Evolutionary conservation across 2,797 vertebrate species (phyloP), one percentile per base, ranked within the genome.

Genomic region (Acanthornis magna): DNA sequence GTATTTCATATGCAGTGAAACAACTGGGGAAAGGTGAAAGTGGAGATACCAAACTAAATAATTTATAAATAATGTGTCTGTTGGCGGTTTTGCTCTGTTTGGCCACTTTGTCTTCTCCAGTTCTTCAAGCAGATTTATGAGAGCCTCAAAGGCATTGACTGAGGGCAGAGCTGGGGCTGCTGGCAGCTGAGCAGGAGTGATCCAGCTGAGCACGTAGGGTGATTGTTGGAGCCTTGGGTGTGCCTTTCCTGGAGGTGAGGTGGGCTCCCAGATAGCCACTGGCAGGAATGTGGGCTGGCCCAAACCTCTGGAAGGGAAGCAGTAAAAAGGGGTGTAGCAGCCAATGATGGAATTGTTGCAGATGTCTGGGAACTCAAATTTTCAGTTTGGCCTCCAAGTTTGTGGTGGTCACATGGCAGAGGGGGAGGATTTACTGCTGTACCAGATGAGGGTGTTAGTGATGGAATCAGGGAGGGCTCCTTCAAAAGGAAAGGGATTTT

Each of bases 171-270:
- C 89, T 93, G 93, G 85, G 66, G 83, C 93, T 92, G 92, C 47
- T 58, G 67, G 55, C 72, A 93, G 80, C 76, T 34, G 29, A 5
- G 60, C 70, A 48, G 91, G 16, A 85, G 71, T 40, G 80, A 12
- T 27, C 26, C 63, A 58, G 57, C 51, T 66, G 40, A 82, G 95
- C 95, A 82, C 21, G 1, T 53, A 79, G 84, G 53, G 17, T 25
- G 80, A 95, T 95, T 96, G 94, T 93, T 78, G 93, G 91, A 91
- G 93, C 89, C 61, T 45, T 95, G 96, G 96, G 96, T 88, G 96
- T 96, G 96, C 4, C 0, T 84, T 96, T 96, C 96, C 95, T 96
- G 96, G 47, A 75, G 96, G 15, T 85, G 91, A 94, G 89, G 87
- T 94, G 89, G 54, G 80, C 85, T 92, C 84, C 73, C n/a, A 45